These are phyloP conservation scores for Schizothorax lantsangensis DNA, from an alignment of 2,797 vertebrate genomes.

Conservation along the genomic window DNA sequence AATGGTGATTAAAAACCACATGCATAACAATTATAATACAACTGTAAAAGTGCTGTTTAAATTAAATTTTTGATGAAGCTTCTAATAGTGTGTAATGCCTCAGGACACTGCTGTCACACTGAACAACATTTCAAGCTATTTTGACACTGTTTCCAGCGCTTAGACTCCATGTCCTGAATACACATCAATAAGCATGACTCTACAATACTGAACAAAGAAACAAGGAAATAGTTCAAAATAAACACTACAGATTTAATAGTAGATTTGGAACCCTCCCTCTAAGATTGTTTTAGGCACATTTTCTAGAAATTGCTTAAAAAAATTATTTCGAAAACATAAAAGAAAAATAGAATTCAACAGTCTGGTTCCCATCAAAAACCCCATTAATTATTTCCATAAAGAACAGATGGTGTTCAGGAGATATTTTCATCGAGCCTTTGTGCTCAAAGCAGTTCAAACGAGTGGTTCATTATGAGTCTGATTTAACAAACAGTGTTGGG, in stretches of 20 bases:
- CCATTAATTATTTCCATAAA: no score
- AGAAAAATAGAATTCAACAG: no score
- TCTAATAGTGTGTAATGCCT: background rate
- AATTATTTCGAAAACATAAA: no score
- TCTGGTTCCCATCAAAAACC: no score
- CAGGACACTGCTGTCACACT: slow-evolving; percentile 5
- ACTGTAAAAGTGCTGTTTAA: background rate
- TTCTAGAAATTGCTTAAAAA: no score
- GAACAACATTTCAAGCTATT: background rate
- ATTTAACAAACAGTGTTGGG: background rate
- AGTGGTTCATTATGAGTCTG: background rate
- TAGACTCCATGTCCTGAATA: background rate
- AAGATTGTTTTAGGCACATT: no score
- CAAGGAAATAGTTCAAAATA: background rate
- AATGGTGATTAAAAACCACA: background rate
- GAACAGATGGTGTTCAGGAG: no score
- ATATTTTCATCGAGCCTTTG: no score
- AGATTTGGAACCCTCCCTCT: no score
- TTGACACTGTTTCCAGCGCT: background rate
- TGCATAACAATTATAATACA: background rate
- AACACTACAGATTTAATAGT: no score
- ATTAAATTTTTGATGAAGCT: background rate
- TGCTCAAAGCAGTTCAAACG: background rate
- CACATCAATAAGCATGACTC: background rate
- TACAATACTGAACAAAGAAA: background rate